Evolutionary conservation across 2,113 vertebrate genomes (phyloP), one percentile per base, ranked within the genome.

Genomic region (Urocynchramus pylzowi): DNA sequence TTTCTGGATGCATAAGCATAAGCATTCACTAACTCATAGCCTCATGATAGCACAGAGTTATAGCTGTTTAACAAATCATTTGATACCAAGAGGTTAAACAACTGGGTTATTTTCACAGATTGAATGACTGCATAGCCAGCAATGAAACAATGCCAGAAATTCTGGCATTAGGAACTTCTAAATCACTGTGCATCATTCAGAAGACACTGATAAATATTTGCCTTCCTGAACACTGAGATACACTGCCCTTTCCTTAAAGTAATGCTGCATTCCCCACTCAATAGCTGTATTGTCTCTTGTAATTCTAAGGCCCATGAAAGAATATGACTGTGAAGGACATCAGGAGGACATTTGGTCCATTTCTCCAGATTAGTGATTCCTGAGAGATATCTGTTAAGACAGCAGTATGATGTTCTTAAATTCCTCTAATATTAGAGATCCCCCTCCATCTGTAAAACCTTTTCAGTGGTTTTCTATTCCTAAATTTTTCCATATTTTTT

Each of bases 81-180:
- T 89, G 59, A 69, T 73, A 97, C 13, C 82, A 77, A 84, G 71
- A 93, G 73, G 47, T 71, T 68, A 78, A 92, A 60, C n/a, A 74
- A 84, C n/a, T 60, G 64, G 33, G 11, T 88, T 96, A 70, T 92
- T 90, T 94, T 92, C 83, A 81, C 49, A 56, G 60, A 95, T 68
- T 41, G 60, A 95, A 64, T 64, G 47, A 56, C n/a, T 81, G 71
- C 52, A 81, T 28, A 88, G n/a, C 24, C 64, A 81, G 68, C 26
- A 57, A 69, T 52, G 52, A 92, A 92, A 94, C 77, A 35, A 74
- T 74, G 39, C 52, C 82, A 96, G 56, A 63, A 93, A 60, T 86
- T 88, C 50, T 61, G n/a, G 9, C 37, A 82, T 60, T 45, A 56
- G 60, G 10, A 50, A n/a, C 18, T 85, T 61, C 68, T 92, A 86